Percentiles rank a stretch among this genome's conserved stretches.
phyloP scores from a whole-genome alignment of 2,797 vertebrate species.

The Darevskia nairensis region DNA sequence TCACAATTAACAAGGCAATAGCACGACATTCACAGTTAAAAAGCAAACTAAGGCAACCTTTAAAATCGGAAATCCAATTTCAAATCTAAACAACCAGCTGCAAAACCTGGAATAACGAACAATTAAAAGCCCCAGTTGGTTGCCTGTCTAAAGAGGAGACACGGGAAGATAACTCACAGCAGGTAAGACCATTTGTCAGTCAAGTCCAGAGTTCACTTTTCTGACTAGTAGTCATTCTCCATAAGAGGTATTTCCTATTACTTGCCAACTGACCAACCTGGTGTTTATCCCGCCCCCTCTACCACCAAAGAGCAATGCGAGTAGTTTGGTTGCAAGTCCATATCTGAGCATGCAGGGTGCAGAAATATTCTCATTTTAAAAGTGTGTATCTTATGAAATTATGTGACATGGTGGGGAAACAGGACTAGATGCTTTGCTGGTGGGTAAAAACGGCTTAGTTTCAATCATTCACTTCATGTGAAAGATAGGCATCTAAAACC shows the following conservation, averaged over 20 bases:
- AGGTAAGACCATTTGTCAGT: not conserved
- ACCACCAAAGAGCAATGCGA: too few species aligned
- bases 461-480: conserved; percentile 42
- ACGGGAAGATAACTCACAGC: not conserved
- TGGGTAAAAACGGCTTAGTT: conserved; percentile 37
- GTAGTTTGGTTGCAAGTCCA: not conserved
- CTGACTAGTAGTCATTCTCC: not conserved
- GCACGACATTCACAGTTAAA: not conserved
- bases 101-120: not conserved
- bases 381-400: not conserved
- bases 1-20: not conserved
- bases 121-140: not conserved
- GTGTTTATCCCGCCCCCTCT: too few species aligned
- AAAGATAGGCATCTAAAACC: conserved; percentile 50
- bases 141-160: not conserved
- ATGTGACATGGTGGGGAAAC: not conserved
- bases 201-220: not conserved
- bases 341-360: not conserved
- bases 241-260: not conserved
- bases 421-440: not conserved
- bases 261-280: too few species aligned
- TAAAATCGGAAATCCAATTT: not conserved
- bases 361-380: too few species aligned
- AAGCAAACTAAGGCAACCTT: not conserved
- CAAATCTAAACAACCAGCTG: not conserved